Percentiles rank a stretch among this genome's conserved stretches.
These are phyloP conservation scores for Xylocampa areola DNA, from an alignment of 2,888 invertebrate genomes.

Conservation along the genomic window DNA sequence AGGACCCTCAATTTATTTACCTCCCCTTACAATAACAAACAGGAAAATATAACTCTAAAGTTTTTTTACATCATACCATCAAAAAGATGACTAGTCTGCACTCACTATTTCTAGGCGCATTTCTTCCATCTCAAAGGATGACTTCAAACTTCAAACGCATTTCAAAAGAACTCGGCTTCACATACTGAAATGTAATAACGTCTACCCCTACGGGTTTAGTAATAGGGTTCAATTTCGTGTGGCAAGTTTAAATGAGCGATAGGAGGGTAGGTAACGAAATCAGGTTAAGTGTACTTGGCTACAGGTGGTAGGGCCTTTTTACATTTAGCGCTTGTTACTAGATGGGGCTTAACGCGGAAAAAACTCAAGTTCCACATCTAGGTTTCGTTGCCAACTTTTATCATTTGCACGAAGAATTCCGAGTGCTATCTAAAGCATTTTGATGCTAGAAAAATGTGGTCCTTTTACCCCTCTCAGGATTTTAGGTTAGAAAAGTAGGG, in stretches of 20 bases:
- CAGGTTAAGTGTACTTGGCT: constrained; percentile 62
- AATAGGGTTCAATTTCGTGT: constrained; percentile 30
- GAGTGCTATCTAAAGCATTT: constrained; percentile 20
- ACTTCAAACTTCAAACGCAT: constrained; percentile 48
- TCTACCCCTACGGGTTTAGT: not conserved
- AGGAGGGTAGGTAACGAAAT: constrained; percentile 34
- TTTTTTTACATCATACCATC: constrained; percentile 6
- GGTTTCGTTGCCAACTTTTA: constrained; percentile 24
- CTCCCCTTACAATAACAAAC: too few species aligned
- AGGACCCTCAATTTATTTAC: too few species aligned
- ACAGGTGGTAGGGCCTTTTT: constrained; percentile 65
- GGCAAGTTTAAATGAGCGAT: constrained; percentile 27
- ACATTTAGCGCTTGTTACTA: constrained; percentile 53
- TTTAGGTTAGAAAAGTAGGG: too few species aligned
- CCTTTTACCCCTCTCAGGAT: too few species aligned
- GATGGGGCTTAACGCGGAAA: constrained; percentile 45
- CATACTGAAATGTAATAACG: not conserved
- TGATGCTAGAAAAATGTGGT: constrained; percentile 11
- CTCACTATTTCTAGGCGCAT: constrained; percentile 37
- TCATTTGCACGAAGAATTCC: constrained; percentile 19
- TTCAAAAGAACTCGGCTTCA: constrained; percentile 26
- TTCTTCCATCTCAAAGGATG: constrained; percentile 41
- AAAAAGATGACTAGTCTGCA: constrained; percentile 35
- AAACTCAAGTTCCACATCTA: constrained; percentile 33
- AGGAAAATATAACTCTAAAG: too few species aligned